These are phyloP conservation scores for Edolisoma coerulescens DNA, from an alignment of 2,113 vertebrate species.

Conservation along the genomic window DNA sequence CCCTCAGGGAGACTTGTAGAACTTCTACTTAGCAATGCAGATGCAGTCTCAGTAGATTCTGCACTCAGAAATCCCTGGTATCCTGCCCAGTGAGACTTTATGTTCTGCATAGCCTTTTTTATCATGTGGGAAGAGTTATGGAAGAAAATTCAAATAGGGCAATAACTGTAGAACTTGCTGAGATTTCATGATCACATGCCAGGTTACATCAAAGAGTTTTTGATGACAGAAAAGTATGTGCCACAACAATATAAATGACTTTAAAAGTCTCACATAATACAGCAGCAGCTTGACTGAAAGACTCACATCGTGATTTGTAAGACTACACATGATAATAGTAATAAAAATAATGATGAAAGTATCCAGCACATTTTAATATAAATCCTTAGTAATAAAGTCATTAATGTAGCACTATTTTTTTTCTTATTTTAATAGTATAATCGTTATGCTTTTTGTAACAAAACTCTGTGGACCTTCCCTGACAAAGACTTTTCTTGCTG, in stretches of 20 bases:
- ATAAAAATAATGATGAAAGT: background rate
- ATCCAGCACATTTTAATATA: background rate
- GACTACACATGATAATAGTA: background rate
- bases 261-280: background rate
- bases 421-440: background rate
- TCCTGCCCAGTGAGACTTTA: background rate
- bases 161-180: background rate
- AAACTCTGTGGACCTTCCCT: background rate
- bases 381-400: background rate
- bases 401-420: background rate
- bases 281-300: background rate
- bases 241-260: background rate
- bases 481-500: background rate
- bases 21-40: background rate
- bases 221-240: background rate
- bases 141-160: background rate
- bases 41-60: background rate
- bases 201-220: background rate
- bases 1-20: accelerated
- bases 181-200: background rate
- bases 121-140: background rate
- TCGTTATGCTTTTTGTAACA: background rate
- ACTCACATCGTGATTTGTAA: background rate
- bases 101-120: background rate
- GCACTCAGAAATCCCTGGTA: background rate